Evolutionary conservation across 1,140 invertebrate genomes (phyloP), one percentile per base, ranked within the genome.

Genomic region (Drosophila oshimai): DNA sequence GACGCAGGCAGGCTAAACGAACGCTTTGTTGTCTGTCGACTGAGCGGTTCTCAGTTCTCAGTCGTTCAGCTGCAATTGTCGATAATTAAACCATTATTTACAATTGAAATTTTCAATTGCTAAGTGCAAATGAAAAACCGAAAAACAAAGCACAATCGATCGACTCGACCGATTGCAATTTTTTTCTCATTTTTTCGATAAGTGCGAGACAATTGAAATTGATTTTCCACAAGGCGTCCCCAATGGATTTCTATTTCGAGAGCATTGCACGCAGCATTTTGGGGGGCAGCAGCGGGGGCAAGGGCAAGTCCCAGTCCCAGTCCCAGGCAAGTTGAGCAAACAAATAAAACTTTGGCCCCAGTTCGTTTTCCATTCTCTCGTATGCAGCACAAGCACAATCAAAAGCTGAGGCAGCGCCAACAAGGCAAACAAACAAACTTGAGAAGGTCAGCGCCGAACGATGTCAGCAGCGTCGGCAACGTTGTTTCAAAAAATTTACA

Each of bases 81-180:
- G 47, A 80, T 84, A 84, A 84, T 84, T 86, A 86, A 83, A 65
- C 64, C 73, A 83, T 81, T 79, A 79, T 79, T 75, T 80, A 78
- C 80, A 80, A 84, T 84, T 84, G 64, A 87, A 81, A 81, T 72
- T 69, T 41, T 42, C 74, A 84, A 69, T 81, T 58, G 62, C 69
- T 39, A 68, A 78, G 60, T 78, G 74, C 74, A 79, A 68, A 73
- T 34, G 55, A 58, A 73, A 78, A 47, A 46, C 20, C 44, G 44
- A 69, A 73, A 55, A 61, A 72, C 70, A 60, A 72, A 72, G 39
- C 37, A 15, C 13, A 46, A 61, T 41, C 28, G 54, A 44, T 51
- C 60, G 36, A 70, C 26, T 58, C 45, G 37, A 45, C 17, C 22
- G 44, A 9, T 51, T 42, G 42, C 6, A 9, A 10, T 57, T 69